phyloP scores from a whole-genome alignment of 2,113 vertebrate genomes.

The Plectropomus leopardus region DNA sequence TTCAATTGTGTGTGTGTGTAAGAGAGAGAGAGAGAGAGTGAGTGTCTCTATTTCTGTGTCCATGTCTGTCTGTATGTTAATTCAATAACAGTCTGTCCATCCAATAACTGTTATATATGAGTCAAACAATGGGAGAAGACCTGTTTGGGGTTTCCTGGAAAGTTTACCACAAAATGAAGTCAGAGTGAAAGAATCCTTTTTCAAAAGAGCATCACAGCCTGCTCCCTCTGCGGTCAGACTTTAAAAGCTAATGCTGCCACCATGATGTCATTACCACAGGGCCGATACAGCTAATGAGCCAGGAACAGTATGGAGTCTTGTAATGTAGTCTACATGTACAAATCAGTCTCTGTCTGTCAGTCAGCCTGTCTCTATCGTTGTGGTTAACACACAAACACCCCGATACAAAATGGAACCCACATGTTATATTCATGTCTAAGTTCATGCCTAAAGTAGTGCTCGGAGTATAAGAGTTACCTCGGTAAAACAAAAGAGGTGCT shows the following conservation, averaged over 20 bases:
- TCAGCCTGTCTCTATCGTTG: conserved; percentile 29
- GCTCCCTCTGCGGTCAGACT: conserved; percentile 51
- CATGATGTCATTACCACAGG: conserved; percentile 76
- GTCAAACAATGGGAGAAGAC: conserved; percentile 50
- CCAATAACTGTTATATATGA: conserved; percentile 16
- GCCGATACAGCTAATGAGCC: conserved; percentile 57
- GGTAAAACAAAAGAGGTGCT: conserved; percentile 77
- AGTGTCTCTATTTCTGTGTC: neutral
- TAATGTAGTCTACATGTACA: conserved; percentile 40
- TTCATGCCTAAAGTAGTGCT: conserved; percentile 40
- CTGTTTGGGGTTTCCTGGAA: conserved; percentile 67
- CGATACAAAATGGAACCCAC: conserved; percentile 34
- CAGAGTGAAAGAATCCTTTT: conserved; percentile 63
- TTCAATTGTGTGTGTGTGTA: conserved; percentile 11
- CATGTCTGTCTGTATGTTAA: conserved; percentile 20
- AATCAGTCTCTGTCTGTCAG: conserved; percentile 33
- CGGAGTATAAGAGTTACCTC: conserved; percentile 62
- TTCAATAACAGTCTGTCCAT: conserved; percentile 15
- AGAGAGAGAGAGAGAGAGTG: neutral
- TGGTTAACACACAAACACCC: conserved; percentile 48
- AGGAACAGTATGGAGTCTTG: conserved; percentile 44
- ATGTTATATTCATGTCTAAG: conserved; percentile 45
- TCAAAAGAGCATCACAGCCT: conserved; percentile 56
- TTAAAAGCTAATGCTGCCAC: conserved; percentile 59
- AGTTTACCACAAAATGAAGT: conserved; percentile 67